Conservation (phyloP, 1,140 invertebrate species). For the Tetramorium alpestre region DNA sequence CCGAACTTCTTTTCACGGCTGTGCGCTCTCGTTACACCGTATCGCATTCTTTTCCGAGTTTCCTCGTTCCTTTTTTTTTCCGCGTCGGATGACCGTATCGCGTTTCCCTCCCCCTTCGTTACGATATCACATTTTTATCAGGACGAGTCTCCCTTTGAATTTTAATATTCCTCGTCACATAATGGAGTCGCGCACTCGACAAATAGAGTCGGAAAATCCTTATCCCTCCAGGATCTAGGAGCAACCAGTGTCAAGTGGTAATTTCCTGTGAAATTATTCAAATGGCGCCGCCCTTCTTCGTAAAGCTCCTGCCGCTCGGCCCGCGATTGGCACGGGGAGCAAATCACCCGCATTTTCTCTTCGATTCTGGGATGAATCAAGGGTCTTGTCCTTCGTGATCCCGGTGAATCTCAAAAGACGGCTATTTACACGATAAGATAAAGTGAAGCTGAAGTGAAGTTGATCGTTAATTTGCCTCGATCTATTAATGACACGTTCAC, state of each 20-base stretch:
- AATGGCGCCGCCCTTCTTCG: constrained; percentile 62
- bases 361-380: constrained; percentile 35
- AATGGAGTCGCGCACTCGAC: constrained; percentile 33
- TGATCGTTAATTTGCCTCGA: not conserved
- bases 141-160: constrained; percentile 23
- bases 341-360: constrained; percentile 55
- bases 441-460: not conserved
- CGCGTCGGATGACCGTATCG: constrained; percentile 43
- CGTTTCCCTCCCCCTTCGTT: constrained; percentile 27
- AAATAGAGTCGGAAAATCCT: constrained; percentile 47
- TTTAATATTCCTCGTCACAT: constrained; percentile 43
- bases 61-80: constrained; percentile 17
- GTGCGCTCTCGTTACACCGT: constrained; percentile 20
- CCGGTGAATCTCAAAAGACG: not conserved
- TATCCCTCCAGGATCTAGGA: constrained; percentile 60
- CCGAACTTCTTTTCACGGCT: constrained; percentile 24
- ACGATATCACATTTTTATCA: constrained; percentile 44
- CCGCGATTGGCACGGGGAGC: constrained; percentile 49
- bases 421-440: not conserved
- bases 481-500: not conserved
- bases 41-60: constrained; percentile 21
- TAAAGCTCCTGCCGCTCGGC: constrained; percentile 46
- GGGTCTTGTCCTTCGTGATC: constrained; percentile 18
- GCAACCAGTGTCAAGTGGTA: constrained; percentile 76
- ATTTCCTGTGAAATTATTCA: constrained; percentile 79